Percentiles rank a stretch among this genome's conserved stretches.
Evolutionary conservation across 2,888 invertebrate species (phyloP).

Genomic region (Dione juno): DNA sequence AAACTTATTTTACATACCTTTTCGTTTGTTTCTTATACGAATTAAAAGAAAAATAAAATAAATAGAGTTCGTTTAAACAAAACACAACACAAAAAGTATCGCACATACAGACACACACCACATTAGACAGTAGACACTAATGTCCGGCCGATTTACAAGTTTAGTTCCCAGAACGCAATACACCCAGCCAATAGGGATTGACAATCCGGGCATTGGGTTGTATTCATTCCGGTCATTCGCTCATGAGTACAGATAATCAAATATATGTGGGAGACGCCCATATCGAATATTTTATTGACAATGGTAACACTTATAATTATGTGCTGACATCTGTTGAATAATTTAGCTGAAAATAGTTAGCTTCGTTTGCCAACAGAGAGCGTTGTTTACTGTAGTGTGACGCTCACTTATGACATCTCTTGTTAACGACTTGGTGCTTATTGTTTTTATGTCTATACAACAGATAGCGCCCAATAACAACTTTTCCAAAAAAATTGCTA

Average conservation of each 20-base stretch:
- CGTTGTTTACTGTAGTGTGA: too few relatives aligned
- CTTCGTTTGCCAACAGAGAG: slow-evolving; percentile 21
- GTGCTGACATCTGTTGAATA: slow-evolving; percentile 26
- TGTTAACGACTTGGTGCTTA: too few relatives aligned
- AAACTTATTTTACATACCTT: slow-evolving; percentile 55
- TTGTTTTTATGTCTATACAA: neutral
- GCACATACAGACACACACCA: slow-evolving; percentile 40
- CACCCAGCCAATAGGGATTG: slow-evolving; percentile 31
- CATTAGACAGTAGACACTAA: slow-evolving; percentile 37
- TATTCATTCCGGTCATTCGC: slow-evolving; percentile 40
- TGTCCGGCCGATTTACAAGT: slow-evolving; percentile 35
- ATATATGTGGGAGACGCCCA: slow-evolving; percentile 38
- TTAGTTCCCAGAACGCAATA: slow-evolving; percentile 29
- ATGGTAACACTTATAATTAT: slow-evolving; percentile 8
- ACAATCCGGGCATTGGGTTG: slow-evolving; percentile 30
- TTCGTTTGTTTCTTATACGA: slow-evolving; percentile 48
- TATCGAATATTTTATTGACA: slow-evolving; percentile 19
- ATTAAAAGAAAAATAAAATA: slow-evolving; percentile 45
- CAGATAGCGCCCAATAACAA: neutral
- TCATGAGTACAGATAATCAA: slow-evolving; percentile 37
- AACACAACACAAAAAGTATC: slow-evolving; percentile 62
- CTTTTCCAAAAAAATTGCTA: neutral
- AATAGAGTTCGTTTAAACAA: slow-evolving; percentile 61
- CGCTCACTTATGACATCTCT: too few relatives aligned
- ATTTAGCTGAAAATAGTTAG: neutral